Base-by-base conservation (phyloP, 2,797 vertebrate species). In the Paratrypauchen microcephalus region DNA sequence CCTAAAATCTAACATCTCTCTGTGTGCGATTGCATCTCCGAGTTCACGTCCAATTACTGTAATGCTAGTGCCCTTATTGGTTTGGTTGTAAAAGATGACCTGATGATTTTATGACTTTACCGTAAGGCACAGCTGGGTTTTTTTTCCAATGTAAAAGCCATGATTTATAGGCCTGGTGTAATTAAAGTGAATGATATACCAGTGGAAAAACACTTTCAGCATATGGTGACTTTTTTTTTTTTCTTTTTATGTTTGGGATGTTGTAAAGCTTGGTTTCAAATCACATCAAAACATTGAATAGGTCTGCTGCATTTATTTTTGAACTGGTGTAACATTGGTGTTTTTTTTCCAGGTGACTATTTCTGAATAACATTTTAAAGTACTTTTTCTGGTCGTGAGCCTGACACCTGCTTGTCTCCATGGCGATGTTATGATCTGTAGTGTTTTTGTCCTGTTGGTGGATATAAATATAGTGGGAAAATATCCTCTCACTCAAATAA, bases 1-100 rank as follows among this genome's bases (percentile, higher is more conserved):
- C 68, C 62, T 66, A 65, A 67, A 61, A 52, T 36, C 67, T 70
- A 45, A 45, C 61, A 78, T 81, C 78, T 65, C 82, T 76, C 74
- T 72, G 64, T 60, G 73, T 62, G 65, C n/a, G 41, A 28, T 48
- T 61, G 75, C 24, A 72, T 65, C 36, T 75, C 69, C 24, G 41
- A 69, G 52, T 68, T 63, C 48, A 3, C 52, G 71, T 74, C 45
- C 19, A 26, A 57, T 70, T 62, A 74, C 41, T 61, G 69, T 39
- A 65, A 59, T 68, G 73, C 71, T 52, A 28, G 41, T 66, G 62
- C 12, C 21, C 36, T 62, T 76, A 77, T 77, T 71, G 71, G 69
- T 75, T 83, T 32, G 63, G 54, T 58, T 72, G 56, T 82, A 75
- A 80, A 73, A 74, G 8, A 70, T 30, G 15, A 66, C 47, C 68